Evolutionary conservation across 2,888 invertebrate species (phyloP).

Genomic region (Lacanobia wlatinum): DNA sequence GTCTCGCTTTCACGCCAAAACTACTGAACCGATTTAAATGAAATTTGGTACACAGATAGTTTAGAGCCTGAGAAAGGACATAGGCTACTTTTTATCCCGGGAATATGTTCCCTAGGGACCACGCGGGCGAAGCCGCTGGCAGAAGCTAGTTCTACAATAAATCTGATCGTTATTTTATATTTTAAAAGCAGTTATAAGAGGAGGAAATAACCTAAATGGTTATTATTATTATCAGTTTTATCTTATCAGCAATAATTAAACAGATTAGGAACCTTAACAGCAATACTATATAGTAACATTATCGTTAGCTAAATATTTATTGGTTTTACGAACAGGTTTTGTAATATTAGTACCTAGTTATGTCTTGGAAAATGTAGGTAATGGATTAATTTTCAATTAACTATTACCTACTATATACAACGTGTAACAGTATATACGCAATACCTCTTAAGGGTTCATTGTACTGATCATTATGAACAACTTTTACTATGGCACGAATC

Average conservation of each 20-base stretch:
- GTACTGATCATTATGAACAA: no score
- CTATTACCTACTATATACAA: background rate
- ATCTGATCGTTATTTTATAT: background rate
- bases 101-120: no score
- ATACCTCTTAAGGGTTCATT: no score
- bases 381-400: background rate
- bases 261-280: background rate
- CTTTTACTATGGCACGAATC: no score
- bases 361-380: background rate
- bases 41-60: no score
- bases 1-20: no score
- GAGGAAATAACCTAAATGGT: constrained; percentile 33
- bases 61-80: no score
- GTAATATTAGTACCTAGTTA: background rate
- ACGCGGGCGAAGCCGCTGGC: no score
- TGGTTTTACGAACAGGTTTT: constrained; percentile 3
- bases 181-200: background rate
- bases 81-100: no score
- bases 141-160: no score
- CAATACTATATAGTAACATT: constrained; percentile 14
- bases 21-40: no score
- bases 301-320: constrained; percentile 32
- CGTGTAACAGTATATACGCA: no score
- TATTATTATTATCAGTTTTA: constrained; percentile 8
- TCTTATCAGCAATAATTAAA: constrained; percentile 23